Base-by-base conservation (phyloP, 2,113 vertebrate species). In the Dryoscopus gambensis region DNA sequence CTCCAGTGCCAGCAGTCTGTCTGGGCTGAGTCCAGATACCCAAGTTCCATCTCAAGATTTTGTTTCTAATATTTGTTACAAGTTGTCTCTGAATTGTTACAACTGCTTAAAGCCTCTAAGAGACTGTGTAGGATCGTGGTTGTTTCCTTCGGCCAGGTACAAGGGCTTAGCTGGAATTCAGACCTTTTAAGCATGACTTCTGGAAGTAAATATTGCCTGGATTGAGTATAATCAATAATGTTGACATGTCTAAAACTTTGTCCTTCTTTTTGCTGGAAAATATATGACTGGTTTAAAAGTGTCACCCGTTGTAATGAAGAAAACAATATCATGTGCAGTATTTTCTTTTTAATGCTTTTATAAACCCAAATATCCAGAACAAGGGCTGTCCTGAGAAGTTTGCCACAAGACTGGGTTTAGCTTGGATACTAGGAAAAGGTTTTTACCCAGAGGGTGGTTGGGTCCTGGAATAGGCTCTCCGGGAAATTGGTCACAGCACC, bases 151-250 rank as follows among this genome's bases (percentile, higher is more conserved):
- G 27, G 84, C 42, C 76, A 59, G 50, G 13, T 81, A 63, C 27
- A 71, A 44, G 47, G 17, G 16, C 39, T 88, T 90, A 81, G 23
- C 25, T 96, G 90, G 55, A 86, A 77, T 85, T 69, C 17, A 80
- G 57, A 65, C 53, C 25, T 88, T 40, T 46, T 44, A 77, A 88
- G 39, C 0, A 0, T 86, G 50, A 73, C 76, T 50, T 92, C 82
- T 94, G 71, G 64, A 81, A 92, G 80, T 89, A 94, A 94, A 91
- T 91, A 83, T 21, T 89, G 62, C 24, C 70, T 76, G 14, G 68
- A 31, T 33, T 76, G 6, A 56, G 59, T 73, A 42, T 87, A 85
- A 46, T 77, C 67, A 53, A 33, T 85, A 65, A 67, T 81, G n/a
- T 31, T 87, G 75, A 55, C 35, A 3, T 22, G 31, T 92, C 76